Conservation (phyloP, 92 coral and sea anemone genomes). For the Actinostola sp. region DNA sequence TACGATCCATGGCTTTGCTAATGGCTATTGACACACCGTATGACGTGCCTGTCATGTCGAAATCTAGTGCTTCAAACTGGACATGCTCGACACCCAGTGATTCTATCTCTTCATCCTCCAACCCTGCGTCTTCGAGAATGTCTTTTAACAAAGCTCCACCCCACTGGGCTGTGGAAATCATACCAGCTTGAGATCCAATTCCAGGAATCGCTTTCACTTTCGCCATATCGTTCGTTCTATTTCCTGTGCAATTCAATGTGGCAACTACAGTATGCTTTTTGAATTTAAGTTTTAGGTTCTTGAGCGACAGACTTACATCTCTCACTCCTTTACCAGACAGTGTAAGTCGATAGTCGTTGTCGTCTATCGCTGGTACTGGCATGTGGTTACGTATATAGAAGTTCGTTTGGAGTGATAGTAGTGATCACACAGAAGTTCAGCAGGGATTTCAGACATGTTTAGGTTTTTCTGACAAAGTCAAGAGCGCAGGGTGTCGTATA, state of each 20-base stretch:
- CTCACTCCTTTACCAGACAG: too few species aligned
- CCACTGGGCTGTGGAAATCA: constrained; percentile 65
- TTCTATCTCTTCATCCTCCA: constrained; percentile 24
- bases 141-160: constrained; percentile 56
- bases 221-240: constrained; percentile 54
- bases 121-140: constrained; percentile 57
- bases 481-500: constrained; percentile 12
- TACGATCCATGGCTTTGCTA: constrained; percentile 39
- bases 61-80: too few species aligned
- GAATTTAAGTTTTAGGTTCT: constrained; percentile 61
- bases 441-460: too few species aligned
- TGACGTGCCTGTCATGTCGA: constrained; percentile 36
- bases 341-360: too few species aligned
- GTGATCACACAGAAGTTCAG: too few species aligned
- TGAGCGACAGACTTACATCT: constrained; percentile 15
- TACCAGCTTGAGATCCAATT: too few species aligned
- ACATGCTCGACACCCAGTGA: constrained; percentile 37
- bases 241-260: constrained; percentile 65
- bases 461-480: too few species aligned
- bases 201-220: constrained; percentile 22
- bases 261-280: constrained; percentile 58
- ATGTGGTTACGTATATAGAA: too few species aligned
- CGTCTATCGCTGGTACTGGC: too few species aligned
- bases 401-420: too few species aligned
- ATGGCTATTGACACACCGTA: constrained; percentile 65